Evolutionary conservation across 92 coral and sea anemone genomes (phyloP).

Genomic region (Anthopleura xanthogrammica): DNA sequence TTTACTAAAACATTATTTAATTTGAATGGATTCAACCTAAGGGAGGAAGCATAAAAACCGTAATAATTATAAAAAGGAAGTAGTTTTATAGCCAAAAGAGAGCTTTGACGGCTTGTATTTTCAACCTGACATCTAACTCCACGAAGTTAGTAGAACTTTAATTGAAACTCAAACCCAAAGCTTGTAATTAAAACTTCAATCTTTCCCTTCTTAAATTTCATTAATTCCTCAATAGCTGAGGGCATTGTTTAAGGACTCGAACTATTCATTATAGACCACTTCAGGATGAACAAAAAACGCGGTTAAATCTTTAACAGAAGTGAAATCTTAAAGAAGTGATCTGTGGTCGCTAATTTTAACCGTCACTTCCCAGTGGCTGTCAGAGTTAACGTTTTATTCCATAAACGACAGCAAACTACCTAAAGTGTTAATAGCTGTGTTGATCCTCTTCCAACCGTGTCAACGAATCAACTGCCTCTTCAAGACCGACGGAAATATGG

Average conservation of each 20-base stretch:
- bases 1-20: too few relatives aligned
- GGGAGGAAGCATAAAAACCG: not conserved
- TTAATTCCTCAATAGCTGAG: not conserved
- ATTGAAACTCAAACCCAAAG: not conserved
- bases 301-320: not conserved
- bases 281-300: not conserved
- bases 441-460: not conserved
- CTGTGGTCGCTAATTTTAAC: not conserved
- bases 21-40: not conserved
- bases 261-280: not conserved
- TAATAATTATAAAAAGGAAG: not conserved
- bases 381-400: not conserved
- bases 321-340: not conserved
- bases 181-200: not conserved
- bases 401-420: not conserved
- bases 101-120: not conserved
- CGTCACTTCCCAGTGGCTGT: not conserved
- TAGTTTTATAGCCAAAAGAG: not conserved
- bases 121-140: not conserved
- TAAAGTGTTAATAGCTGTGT: not conserved
- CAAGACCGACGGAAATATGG: not conserved
- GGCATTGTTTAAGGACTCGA: slow-evolving; percentile 5
- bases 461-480: not conserved
- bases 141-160: not conserved
- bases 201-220: not conserved